Base-by-base conservation (phyloP, 2,797 vertebrate species). In the Brachyrhaphis roseni region DNA sequence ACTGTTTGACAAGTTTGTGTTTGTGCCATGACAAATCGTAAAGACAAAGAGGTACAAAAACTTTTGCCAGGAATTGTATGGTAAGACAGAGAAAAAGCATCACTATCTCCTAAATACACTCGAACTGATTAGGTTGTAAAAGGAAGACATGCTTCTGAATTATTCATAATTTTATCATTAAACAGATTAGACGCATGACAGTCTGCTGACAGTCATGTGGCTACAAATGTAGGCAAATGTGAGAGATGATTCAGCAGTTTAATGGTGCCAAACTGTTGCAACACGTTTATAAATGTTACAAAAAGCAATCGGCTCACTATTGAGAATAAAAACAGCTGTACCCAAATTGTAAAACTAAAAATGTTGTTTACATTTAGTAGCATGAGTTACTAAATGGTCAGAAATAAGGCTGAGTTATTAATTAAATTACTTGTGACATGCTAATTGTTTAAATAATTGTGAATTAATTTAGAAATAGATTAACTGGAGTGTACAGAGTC, bases 131-230 rank as follows among this genome's bases (percentile, higher is more conserved):
- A 36, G 26, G n/a, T 62, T n/a, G 4, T 47, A 28, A 49, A 62
- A 8, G 39, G 18, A 68, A 26, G 47, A 66, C 39, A 26, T 43
- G 18, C 12, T 51, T 83, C 47, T 79, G 28, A 74, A 76, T 75
- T 20, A 78, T 62, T 70, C 0, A 36, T 78, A 23, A 43, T 45
- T 4, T 76, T 20, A 79, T 80, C 16, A 64, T 13, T 82, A 4
- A 72, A 43, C 34, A 23, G 41, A 66, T 46, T n/a, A 46, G 70
- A 23, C 45, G 39, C 51, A 73, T 47, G 66, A 70, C 72, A 72
- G 72, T 53, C 55, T 75, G 49, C 76, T 76, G 53, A 73, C 75
- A n/a, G 28, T 87, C 78, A 66, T 82, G 74, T 77, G 55, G 62
- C 55, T 53, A 8, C 41, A 45, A 16, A 45, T 71, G 31, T 83